phyloP scores from a whole-genome alignment of 2,797 vertebrate species.

The Lepidocolaptes lacrymiger region DNA sequence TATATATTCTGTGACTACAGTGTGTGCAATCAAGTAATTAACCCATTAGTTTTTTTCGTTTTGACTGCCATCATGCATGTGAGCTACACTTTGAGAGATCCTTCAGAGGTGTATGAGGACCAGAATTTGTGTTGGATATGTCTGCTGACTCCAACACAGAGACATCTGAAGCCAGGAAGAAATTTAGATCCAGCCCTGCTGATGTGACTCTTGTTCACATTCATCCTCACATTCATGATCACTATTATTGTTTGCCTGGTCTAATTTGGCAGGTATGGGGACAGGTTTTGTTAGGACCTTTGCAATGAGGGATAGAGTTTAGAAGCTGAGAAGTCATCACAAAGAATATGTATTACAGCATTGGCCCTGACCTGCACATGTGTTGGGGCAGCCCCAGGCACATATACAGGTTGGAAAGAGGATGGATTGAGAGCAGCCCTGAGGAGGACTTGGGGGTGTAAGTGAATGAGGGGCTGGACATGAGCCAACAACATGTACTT shows the following conservation, averaged over 20 bases:
- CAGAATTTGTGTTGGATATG: fast-evolving
- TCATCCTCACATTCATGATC: neutral
- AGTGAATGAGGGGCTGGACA: neutral
- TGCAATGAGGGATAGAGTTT: neutral
- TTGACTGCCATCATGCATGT: neutral
- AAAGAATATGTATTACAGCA: neutral
- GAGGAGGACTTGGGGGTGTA: neutral
- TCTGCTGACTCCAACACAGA: neutral
- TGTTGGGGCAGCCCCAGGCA: neutral
- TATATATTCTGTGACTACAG: neutral
- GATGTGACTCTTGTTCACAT: neutral
- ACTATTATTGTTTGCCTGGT: neutral
- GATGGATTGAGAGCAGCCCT: neutral
- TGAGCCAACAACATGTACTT: neutral
- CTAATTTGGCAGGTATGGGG: neutral
- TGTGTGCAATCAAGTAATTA: neutral
- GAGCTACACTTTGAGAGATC: fast-evolving
- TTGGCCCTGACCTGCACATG: neutral
- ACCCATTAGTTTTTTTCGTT: neutral
- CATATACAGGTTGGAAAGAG: too few species aligned
- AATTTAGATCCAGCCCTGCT: neutral
- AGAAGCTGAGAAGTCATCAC: neutral
- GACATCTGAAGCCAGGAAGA: neutral
- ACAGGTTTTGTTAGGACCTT: neutral
- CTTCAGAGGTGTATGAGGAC: neutral